Base-by-base conservation (phyloP, 1,140 invertebrate species). In the Diorhabda elongata region DNA sequence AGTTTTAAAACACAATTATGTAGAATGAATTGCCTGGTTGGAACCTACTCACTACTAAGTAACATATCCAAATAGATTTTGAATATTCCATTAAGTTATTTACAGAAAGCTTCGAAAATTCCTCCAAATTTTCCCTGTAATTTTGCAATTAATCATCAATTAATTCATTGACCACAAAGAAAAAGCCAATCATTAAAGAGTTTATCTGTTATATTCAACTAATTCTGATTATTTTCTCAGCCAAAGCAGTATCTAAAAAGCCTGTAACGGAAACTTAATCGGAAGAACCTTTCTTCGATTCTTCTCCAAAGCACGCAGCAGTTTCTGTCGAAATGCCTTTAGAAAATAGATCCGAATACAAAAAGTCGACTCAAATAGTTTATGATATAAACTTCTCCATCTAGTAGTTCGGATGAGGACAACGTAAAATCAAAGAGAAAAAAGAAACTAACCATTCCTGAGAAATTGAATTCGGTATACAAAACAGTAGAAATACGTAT, bases 291-390 rank as follows among this genome's bases (percentile, higher is more conserved):
- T 9, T 60, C 5, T 67, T 44, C 42, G 65, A 67, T 67, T 67
- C 41, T 26, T 69, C 68, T 9, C 63, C 64, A 65, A 58, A 70
- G 5, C 65, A 62, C 8, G 7, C 63, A n/a, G 44, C 66, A 41
- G 77, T 61, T 44, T 79, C 76, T 9, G 78, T 89, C 0, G 85
- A 86, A 70, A 83, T 87, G 0, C 90, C 90, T 0, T 71, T 88
- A 0, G 90, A 92, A 73, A 89, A 92, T 80, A 83, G 90, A 8
- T 91, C 90, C n/a, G 92, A 92, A 73, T 92, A 92, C 74, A 90
- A 92, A 73, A 92, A 92, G 75, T 79, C 92, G 9, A 84, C 85
- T 2, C 84, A 84, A 71, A 85, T 84, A 62, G 78, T 78, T 0
- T 89, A 87, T 68, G 79, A 87, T 68, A 78, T 86, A 4, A 89